phyloP scores from a whole-genome alignment of 1,140 invertebrate species.

The Temnothorax longispinosus region DNA sequence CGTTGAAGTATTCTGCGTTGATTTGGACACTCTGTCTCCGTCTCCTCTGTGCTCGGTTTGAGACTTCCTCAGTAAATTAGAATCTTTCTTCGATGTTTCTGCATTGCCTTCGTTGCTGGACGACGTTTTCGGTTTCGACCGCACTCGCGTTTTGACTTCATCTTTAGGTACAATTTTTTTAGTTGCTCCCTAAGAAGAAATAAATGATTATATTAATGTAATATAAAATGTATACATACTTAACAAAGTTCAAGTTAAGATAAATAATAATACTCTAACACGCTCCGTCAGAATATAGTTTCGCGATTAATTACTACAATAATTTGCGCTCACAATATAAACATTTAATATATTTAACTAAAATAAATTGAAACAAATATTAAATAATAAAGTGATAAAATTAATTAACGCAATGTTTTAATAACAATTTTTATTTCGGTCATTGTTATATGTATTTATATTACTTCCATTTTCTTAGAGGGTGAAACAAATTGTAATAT shows the following conservation, averaged over 20 bases:
- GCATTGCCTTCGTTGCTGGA: conserved; percentile 14
- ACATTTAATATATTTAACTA: not conserved
- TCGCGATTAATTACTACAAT: not conserved
- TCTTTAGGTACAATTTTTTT: conserved; percentile 70
- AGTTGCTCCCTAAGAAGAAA: conserved; percentile 64
- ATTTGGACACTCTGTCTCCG: conserved; percentile 44
- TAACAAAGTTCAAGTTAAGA: not conserved
- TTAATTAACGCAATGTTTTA: not conserved
- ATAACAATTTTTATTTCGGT: not conserved
- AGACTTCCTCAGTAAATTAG: conserved; percentile 22
- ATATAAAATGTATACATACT: not conserved
- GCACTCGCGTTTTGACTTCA: conserved; percentile 50
- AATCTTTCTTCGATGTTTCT: conserved; percentile 43
- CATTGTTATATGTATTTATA: not conserved
- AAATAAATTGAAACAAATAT: not conserved
- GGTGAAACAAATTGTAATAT: not conserved
- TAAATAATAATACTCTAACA: not conserved
- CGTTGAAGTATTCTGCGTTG: conserved; percentile 31
- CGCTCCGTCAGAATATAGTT: not conserved
- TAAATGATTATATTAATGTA: not conserved
- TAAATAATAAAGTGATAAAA: not conserved
- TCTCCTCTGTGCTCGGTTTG: conserved; percentile 30
- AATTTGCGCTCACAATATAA: not conserved
- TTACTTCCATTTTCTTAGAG: not conserved
- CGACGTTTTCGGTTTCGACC: conserved; percentile 58